phyloP scores from a whole-genome alignment of 2,797 vertebrate genomes.

The Phylloscopus collybita region DNA sequence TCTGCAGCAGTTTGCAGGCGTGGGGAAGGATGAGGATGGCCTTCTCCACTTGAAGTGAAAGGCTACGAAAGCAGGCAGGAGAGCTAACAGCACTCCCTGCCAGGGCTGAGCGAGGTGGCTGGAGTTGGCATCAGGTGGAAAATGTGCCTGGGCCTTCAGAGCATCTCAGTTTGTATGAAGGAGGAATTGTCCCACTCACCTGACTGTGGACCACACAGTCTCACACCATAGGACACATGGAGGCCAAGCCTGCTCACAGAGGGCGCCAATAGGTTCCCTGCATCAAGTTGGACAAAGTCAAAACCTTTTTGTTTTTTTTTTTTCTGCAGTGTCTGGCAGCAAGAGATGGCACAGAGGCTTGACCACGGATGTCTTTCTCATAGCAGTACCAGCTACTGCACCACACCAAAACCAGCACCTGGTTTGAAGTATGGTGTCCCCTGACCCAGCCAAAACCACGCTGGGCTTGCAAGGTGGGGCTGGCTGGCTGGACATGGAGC shows the following conservation, averaged over 20 bases:
- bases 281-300: background rate
- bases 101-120: fast-evolving
- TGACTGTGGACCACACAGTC: background rate
- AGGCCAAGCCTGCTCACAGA: background rate
- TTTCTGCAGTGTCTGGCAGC: fast-evolving
- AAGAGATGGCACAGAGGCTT: background rate
- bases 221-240: fast-evolving
- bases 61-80: background rate
- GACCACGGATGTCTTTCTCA: background rate
- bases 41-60: background rate
- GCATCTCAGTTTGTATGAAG: background rate
- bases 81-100: background rate
- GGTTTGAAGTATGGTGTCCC: fast-evolving
- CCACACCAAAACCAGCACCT: background rate
- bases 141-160: background rate
- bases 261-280: background rate
- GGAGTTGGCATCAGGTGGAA: background rate
- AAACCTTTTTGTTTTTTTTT: background rate
- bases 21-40: background rate
- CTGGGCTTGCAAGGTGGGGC: background rate
- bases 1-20: background rate
- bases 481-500: background rate
- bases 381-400: background rate
- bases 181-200: background rate
- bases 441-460: background rate